Percentiles rank a stretch among this genome's conserved stretches.
Conservation (phyloP, 2,797 vertebrate genomes). For the Periophthalmus magnuspinnatus region DNA sequence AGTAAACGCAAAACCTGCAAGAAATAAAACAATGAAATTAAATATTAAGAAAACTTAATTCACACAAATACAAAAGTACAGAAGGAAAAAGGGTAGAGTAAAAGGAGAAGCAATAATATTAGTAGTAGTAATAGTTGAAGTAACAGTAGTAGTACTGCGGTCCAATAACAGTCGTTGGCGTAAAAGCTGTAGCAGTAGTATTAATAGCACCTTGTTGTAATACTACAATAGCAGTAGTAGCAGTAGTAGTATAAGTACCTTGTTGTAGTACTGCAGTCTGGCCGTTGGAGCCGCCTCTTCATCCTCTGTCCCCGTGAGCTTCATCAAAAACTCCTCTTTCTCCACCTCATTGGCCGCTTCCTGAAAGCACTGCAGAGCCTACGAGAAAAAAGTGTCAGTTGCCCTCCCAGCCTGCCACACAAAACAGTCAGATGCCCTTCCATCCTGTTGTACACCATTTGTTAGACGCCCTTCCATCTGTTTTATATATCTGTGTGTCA, state of each 20-base stretch:
- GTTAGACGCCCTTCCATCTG: too few relatives aligned
- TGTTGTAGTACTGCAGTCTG: conserved; percentile 90
- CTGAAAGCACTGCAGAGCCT: conserved; percentile 93
- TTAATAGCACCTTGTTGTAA: conserved; percentile 79
- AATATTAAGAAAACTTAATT: too few relatives aligned
- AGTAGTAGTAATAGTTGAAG: not conserved
- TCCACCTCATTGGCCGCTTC: conserved; percentile 89
- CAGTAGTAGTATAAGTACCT: conserved; percentile 69
- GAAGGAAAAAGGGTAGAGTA: too few relatives aligned
- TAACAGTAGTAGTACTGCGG: not conserved
- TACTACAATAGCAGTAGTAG: conserved; percentile 75
- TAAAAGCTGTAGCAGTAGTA: not conserved
- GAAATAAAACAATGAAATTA: not conserved
- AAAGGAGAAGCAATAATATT: not conserved
- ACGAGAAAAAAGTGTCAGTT: not conserved
- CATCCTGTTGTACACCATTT: not conserved
- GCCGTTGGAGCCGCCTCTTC: conserved; percentile 78
- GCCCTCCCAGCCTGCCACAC: not conserved
- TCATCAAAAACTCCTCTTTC: conserved; percentile 91
- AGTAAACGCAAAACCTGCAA: conserved; percentile 87
- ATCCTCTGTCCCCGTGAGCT: conserved; percentile 80
- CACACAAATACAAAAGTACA: too few relatives aligned
- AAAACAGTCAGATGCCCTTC: not conserved
- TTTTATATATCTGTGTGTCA: too few relatives aligned
- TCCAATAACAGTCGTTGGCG: not conserved